A percentile compares a stretch with the other conserved stretches of the same genome.
These are phyloP conservation scores for Chunga burmeisteri DNA, from an alignment of 2,113 vertebrate genomes.

Conservation along the genomic window DNA sequence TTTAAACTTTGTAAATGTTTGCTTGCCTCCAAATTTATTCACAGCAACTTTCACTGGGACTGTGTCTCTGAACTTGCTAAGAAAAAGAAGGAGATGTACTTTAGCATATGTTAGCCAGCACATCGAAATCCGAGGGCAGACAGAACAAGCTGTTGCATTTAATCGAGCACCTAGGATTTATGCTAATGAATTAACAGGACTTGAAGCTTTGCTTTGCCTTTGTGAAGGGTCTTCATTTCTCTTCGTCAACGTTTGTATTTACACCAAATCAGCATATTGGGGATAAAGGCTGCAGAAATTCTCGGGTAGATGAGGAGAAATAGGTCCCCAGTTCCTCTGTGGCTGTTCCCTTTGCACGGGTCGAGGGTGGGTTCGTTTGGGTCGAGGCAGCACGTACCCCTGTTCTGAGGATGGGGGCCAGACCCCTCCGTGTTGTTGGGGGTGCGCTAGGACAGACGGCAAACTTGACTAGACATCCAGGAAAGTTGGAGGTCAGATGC, in stretches of 20 bases:
- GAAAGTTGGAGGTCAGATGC: background rate
- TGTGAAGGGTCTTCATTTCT: background rate
- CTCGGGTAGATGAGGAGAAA: background rate
- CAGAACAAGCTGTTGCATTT: background rate
- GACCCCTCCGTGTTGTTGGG: fast-evolving
- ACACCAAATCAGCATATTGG: too few species aligned
- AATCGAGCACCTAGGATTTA: background rate
- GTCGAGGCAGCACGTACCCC: fast-evolving
- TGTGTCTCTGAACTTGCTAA: background rate
- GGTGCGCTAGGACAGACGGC: background rate
- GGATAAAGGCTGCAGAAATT: background rate
- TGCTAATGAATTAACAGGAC: background rate
- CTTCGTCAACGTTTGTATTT: background rate
- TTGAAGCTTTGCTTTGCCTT: background rate
- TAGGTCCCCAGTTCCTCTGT: fast-evolving
- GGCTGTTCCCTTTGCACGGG: fast-evolving
- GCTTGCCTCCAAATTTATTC: background rate
- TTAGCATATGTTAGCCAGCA: fast-evolving
- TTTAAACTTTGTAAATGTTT: background rate
- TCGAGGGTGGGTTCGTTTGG: background rate
- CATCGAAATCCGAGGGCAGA: fast-evolving
- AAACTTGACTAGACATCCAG: fast-evolving
- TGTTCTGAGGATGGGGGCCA: too few species aligned
- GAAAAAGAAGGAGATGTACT: background rate
- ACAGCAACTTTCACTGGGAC: background rate